These are phyloP conservation scores for Morpho helenor DNA, from an alignment of 2,888 invertebrate genomes.

Conservation along the genomic window DNA sequence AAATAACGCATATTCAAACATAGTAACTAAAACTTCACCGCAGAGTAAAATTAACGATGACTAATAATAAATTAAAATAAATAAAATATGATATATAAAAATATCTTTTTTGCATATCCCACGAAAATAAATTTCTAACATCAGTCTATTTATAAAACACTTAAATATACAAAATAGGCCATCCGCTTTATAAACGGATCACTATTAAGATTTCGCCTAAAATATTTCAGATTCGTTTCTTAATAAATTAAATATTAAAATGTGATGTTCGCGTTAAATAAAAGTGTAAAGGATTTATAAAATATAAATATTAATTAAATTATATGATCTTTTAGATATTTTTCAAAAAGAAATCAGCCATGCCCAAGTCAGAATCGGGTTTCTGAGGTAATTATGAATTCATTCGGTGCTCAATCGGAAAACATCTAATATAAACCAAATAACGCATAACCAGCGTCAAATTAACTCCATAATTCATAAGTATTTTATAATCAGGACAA, in stretches of 20 bases:
- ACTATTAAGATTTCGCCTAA: conserved; percentile 20
- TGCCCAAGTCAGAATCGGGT: no score
- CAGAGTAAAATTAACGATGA: neutral
- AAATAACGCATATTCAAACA: no score
- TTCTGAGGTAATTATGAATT: no score
- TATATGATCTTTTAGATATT: no score
- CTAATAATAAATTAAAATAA: conserved; percentile 5
- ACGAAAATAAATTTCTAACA: conserved; percentile 21
- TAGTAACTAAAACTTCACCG: conserved; percentile 9
- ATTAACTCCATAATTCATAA: no score
- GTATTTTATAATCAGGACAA: no score
- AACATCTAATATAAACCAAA: no score
- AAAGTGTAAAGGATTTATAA: conserved; percentile 1
- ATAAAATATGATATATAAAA: conserved; percentile 20
- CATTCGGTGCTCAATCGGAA: no score
- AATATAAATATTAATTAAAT: neutral
- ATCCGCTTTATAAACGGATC: conserved; percentile 31
- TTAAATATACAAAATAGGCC: conserved; percentile 55
- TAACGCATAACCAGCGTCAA: no score
- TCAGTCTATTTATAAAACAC: conserved; percentile 53
- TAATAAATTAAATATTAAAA: conserved; percentile 17
- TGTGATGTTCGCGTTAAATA: conserved; percentile 19
- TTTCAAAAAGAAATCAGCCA: neutral
- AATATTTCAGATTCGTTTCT: conserved; percentile 8
- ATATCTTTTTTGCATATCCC: conserved; percentile 10